Percentiles rank a stretch among this genome's conserved stretches.
These are phyloP conservation scores for Lemur catta DNA, from an alignment of 2,797 vertebrate species.

Conservation along the genomic window DNA sequence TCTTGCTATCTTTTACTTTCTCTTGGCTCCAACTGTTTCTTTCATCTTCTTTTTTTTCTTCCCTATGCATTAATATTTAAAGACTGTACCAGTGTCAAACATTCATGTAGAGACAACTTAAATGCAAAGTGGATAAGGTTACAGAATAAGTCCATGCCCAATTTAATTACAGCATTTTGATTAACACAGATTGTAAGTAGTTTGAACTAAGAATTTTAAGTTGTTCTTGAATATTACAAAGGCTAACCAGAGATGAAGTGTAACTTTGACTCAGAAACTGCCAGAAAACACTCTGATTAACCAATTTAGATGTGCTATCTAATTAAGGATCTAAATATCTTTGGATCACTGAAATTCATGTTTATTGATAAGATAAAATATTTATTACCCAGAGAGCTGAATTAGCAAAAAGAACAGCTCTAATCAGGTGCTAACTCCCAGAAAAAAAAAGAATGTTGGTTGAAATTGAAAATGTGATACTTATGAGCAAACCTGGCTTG, in stretches of 20 bases:
- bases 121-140: slow-evolving; percentile 65
- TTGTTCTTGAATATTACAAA: slow-evolving; percentile 73
- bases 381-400: slow-evolving; percentile 79
- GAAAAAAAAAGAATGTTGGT: slow-evolving; percentile 58
- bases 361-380: slow-evolving; percentile 82
- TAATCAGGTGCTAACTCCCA: slow-evolving; percentile 65
- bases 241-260: slow-evolving; percentile 68
- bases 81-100: slow-evolving; percentile 64
- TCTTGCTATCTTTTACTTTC: slow-evolving; percentile 53
- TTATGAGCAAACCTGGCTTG: slow-evolving; percentile 48
- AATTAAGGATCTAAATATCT: slow-evolving; percentile 79
- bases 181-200: slow-evolving; percentile 75
- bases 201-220: slow-evolving; percentile 79
- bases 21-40: slow-evolving; percentile 39
- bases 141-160: slow-evolving; percentile 71
- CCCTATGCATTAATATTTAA: slow-evolving; percentile 71
- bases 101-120: slow-evolving; percentile 71
- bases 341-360: slow-evolving; percentile 77
- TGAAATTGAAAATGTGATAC: slow-evolving; percentile 59
- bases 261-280: slow-evolving; percentile 71
- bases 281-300: slow-evolving; percentile 79
- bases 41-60: slow-evolving; percentile 50
- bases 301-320: slow-evolving; percentile 72
- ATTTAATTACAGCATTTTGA: slow-evolving; percentile 80
- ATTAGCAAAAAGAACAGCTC: slow-evolving; percentile 68